These are phyloP conservation scores for Etheostoma nigrum DNA, from an alignment of 2,797 vertebrate genomes.

Conservation along the genomic window DNA sequence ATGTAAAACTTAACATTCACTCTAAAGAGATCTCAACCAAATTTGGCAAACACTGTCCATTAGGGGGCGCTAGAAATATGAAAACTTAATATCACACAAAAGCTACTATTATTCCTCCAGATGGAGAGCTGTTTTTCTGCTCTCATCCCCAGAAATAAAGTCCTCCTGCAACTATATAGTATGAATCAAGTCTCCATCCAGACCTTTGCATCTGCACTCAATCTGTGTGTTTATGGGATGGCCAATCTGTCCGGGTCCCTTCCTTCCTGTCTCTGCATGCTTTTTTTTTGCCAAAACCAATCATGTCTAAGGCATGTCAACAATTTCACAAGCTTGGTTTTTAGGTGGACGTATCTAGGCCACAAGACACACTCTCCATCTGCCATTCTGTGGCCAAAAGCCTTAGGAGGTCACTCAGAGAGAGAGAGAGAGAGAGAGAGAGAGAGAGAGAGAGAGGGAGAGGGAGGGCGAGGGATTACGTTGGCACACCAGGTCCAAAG, in stretches of 20 bases:
- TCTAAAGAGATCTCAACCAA: no score
- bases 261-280: constrained; percentile 23
- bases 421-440: constrained; percentile 26
- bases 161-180: constrained; percentile 12
- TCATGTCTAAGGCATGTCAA: constrained; percentile 63
- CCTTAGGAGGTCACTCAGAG: constrained; percentile 58
- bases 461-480: constrained; percentile 68
- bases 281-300: constrained; percentile 63
- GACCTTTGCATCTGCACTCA: constrained; percentile 39
- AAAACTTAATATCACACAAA: constrained; percentile 69
- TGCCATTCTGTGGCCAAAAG: constrained; percentile 71
- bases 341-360: constrained; percentile 70
- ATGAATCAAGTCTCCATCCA: constrained; percentile 9
- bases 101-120: constrained; percentile 79
- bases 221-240: constrained; percentile 38
- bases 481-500: constrained; percentile 68
- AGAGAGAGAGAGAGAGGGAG: neutral
- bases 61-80: no score
- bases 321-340: constrained; percentile 61
- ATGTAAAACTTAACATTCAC: no score
- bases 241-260: constrained; percentile 29
- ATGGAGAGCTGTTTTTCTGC: constrained; percentile 70
- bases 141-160: constrained; percentile 75
- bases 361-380: constrained; percentile 77
- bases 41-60: no score